A percentile compares a stretch with the other conserved stretches of the same genome.
Evolutionary conservation across 2,113 vertebrate genomes (phyloP).

Genomic region (Cyrtonyx montezumae): DNA sequence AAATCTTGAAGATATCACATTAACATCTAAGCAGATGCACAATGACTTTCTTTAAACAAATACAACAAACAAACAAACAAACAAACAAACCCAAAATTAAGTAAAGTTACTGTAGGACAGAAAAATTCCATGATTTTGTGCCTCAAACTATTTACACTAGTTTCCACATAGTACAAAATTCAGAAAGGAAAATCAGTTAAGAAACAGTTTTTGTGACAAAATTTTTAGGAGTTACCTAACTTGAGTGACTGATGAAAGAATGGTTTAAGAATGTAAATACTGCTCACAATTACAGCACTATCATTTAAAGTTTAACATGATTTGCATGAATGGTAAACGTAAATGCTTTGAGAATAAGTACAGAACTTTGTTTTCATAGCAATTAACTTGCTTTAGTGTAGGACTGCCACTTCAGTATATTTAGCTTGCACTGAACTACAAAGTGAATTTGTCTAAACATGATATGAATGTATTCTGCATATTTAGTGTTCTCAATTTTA

Average conservation of each 20-base stretch:
- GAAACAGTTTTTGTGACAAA: not conserved
- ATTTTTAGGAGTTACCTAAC: not conserved
- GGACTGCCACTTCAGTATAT: not conserved
- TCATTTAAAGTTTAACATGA: not conserved
- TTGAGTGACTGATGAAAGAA: not conserved
- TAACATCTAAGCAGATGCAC: not conserved
- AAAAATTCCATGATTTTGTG: not conserved
- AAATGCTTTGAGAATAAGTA: not conserved
- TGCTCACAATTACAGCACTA: not conserved
- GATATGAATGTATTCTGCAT: not conserved
- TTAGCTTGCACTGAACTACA: not conserved
- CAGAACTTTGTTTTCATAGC: not conserved
- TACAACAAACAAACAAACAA: too few relatives aligned
- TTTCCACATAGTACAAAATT: not conserved
- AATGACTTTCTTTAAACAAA: not conserved
- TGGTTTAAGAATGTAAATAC: not conserved
- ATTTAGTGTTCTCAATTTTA: not conserved
- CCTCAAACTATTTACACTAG: not conserved
- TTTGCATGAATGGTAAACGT: not conserved
- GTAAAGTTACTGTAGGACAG: not conserved
- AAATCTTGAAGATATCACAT: not conserved
- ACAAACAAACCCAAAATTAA: not conserved
- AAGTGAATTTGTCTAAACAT: not conserved
- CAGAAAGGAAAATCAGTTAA: not conserved
- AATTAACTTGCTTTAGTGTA: not conserved